phyloP scores from a whole-genome alignment of 2,113 vertebrate species.

The Delphinus delphis region DNA sequence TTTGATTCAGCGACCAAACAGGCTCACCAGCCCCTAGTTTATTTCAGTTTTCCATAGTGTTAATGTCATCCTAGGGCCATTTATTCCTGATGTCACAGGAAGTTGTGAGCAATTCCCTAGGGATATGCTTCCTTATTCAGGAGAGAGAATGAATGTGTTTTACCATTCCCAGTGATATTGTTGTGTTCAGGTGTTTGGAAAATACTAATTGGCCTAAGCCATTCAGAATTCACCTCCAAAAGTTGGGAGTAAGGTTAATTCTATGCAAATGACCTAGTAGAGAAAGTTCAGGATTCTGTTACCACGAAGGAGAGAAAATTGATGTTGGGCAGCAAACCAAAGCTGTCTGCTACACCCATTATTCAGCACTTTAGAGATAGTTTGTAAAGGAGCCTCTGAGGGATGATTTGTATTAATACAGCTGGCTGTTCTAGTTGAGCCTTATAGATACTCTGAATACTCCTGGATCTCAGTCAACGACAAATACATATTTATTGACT shows the following conservation, averaged over 20 bases:
- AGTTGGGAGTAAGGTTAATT: not conserved
- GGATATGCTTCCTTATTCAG: not conserved
- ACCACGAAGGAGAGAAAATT: not conserved
- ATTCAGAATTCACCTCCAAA: not conserved
- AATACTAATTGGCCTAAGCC: not conserved
- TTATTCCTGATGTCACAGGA: not conserved
- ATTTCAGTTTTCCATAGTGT: not conserved
- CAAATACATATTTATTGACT: slow-evolving; percentile 12
- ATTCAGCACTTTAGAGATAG: not conserved
- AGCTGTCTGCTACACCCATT: not conserved
- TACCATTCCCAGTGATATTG: not conserved
- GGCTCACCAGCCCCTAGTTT: not conserved
- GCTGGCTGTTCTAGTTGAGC: not conserved
- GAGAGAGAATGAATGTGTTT: not conserved
- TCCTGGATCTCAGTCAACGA: not conserved
- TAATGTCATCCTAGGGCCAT: not conserved
- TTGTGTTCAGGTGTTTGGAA: not conserved
- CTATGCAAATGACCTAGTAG: not conserved
- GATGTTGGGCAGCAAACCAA: not conserved
- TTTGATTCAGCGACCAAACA: not conserved
- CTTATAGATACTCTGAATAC: not conserved
- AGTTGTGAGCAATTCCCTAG: not conserved
- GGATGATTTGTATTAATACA: not conserved
- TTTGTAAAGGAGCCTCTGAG: not conserved
- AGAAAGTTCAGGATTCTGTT: not conserved